These are phyloP conservation scores for Brachionus plicatilis DNA, from an alignment of 1,140 invertebrate species.

Conservation along the genomic window DNA sequence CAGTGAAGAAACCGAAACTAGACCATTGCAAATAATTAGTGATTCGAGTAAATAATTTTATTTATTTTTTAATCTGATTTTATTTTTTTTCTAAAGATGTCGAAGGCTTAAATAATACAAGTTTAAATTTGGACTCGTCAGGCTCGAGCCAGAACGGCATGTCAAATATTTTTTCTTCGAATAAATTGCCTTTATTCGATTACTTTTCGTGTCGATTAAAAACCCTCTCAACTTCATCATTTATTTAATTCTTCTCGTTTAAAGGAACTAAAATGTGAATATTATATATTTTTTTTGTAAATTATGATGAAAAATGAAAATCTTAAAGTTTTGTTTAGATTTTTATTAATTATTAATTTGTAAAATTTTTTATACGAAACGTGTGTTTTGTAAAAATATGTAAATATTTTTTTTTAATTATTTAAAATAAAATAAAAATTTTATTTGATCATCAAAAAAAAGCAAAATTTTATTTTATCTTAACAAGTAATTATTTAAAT, in stretches of 20 bases:
- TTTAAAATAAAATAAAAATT: background rate
- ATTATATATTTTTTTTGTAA: background rate
- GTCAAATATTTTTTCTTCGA: background rate
- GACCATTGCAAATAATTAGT: background rate
- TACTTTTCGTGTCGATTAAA: background rate
- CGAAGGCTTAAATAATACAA: background rate
- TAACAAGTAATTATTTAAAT: background rate
- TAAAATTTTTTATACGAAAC: background rate
- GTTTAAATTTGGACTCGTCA: background rate
- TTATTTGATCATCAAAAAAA: background rate
- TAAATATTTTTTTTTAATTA: background rate
- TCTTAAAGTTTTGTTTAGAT: background rate
- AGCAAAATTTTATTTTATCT: background rate
- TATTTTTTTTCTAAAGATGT: background rate
- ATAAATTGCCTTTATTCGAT: slow-evolving; percentile 15
- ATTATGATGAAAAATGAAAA: background rate
- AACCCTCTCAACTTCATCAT: background rate
- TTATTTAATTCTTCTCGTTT: background rate
- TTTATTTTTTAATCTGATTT: background rate
- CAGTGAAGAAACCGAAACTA: background rate
- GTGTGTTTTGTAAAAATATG: background rate
- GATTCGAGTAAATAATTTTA: background rate
- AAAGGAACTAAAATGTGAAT: background rate
- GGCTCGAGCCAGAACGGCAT: background rate
- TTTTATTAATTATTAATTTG: background rate